Evolutionary conservation across 2,888 invertebrate species (phyloP), one percentile per base, ranked within the genome.

Genomic region (Eucriotettix oculatus): DNA sequence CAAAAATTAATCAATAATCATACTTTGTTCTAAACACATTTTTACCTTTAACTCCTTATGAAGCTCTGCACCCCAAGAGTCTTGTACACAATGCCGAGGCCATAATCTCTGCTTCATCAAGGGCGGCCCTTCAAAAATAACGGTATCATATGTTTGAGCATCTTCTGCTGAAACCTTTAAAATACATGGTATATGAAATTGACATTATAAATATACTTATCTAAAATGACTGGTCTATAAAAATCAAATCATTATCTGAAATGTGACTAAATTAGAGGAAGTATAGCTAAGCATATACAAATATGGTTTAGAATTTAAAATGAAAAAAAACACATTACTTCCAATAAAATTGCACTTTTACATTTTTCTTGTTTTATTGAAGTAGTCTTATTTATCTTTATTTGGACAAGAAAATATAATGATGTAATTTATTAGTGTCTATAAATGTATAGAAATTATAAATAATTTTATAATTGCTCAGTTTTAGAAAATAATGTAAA

Each of bases 71-170:
- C 98, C 98, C 92, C 92, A 92, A 0, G 92, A 87, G 68, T 91
- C 88, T 74, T 96, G 94, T 11, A 97, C 92, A 74, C 97, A 98
- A 74, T 98, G 98, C 1, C 87, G 79, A 11, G 97, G 98, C 95
- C 97, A 98, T 55, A 98, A 77, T 16, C 89, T 84, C 74, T 97
- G 97, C 68, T 85, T 86, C 79, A 87, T 85, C 42, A 85, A 80
- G 11, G 90, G 88, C 10, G 88, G 87, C 1, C 91, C 90, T 61
- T 86, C 87, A 75, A 97, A 97, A 62, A 89, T 82, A n/a, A 97
- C 94, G 0, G 90, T 91, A 73, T 97, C 96, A 71, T 90, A 90
- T 1, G 89, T 83, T 69, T 85, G 82, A 0, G 89, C 90, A 57
- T 85, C 83, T 68, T 88, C 87, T 5, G 84, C 83, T 54, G 81